Evolutionary conservation across 1,140 invertebrate species (phyloP).

Genomic region (Dryas iulia): DNA sequence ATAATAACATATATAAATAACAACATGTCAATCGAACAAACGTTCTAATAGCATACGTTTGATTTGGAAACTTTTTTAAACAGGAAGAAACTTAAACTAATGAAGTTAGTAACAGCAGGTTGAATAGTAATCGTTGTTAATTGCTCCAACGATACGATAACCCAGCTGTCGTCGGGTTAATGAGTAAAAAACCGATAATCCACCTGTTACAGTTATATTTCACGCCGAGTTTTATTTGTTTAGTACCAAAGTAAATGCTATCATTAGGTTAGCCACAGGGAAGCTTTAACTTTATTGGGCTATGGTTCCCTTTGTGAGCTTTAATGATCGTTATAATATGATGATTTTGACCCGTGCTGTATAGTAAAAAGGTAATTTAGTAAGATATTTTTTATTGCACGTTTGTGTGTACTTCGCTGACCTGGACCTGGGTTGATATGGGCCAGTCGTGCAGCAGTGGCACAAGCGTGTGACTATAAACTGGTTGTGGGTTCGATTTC

Average conservation of each 20-base stretch:
- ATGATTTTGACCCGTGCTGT: neutral
- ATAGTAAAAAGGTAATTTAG: neutral
- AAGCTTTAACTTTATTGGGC: slow-evolving; percentile 65
- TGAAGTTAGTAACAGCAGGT: slow-evolving; percentile 61
- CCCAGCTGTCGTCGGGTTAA: slow-evolving; percentile 42
- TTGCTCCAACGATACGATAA: slow-evolving; percentile 44
- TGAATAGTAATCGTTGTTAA: slow-evolving; percentile 65
- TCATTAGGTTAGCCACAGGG: slow-evolving; percentile 74
- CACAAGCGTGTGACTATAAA: too few relatives aligned
- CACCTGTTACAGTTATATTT: slow-evolving; percentile 53
- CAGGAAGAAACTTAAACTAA: slow-evolving; percentile 30
- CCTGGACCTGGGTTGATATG: too few relatives aligned
- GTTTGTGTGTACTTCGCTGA: too few relatives aligned
- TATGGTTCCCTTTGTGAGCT: slow-evolving; percentile 31
- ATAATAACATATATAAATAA: neutral
- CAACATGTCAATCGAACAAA: neutral
- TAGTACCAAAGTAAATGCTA: slow-evolving; percentile 60
- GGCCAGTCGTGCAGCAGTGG: too few relatives aligned
- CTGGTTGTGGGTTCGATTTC: too few relatives aligned
- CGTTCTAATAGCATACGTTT: slow-evolving; percentile 12
- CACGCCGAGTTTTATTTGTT: slow-evolving; percentile 67
- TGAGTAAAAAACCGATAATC: slow-evolving; percentile 45
- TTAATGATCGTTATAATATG: neutral
- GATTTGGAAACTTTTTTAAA: slow-evolving; percentile 14
- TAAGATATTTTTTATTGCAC: too few relatives aligned